Percentiles rank a stretch among this genome's conserved stretches.
These are phyloP conservation scores for Mystacornis crossleyi DNA, from an alignment of 2,113 vertebrate species.

Conservation along the genomic window DNA sequence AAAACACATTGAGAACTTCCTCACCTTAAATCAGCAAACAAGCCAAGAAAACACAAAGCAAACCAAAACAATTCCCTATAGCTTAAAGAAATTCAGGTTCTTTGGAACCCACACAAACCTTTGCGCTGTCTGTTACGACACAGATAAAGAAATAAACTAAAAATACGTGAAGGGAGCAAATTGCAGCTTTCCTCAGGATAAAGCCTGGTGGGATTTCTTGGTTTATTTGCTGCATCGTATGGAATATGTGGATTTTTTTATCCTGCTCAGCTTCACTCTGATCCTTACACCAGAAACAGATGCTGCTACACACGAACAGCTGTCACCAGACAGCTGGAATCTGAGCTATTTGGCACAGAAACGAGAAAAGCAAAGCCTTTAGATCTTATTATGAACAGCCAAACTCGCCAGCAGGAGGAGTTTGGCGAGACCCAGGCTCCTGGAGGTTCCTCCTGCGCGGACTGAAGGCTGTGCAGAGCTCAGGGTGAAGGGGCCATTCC, in stretches of 20 bases:
- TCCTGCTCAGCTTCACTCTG: not conserved
- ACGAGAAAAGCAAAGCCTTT: not conserved
- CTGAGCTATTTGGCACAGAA: not conserved
- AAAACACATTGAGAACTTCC: conserved; percentile 52
- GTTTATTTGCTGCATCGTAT: not conserved
- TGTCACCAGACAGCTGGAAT: not conserved
- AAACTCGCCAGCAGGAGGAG: not conserved
- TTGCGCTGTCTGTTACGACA: not conserved
- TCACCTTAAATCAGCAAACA: conserved; percentile 24
- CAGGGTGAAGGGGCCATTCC: no score
- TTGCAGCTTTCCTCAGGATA: not conserved
- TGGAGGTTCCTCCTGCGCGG: rapidly evolving
- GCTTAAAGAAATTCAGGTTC: not conserved
- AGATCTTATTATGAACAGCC: not conserved
- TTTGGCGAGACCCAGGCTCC: rapidly evolving
- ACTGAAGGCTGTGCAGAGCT: no score
- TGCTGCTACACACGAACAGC: not conserved
- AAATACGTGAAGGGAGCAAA: not conserved
- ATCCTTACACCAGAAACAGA: not conserved
- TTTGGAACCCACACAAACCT: not conserved
- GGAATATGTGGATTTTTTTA: not conserved
- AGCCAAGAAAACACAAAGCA: not conserved
- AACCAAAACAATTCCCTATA: not conserved
- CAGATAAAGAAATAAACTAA: not conserved
- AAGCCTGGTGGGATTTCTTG: not conserved